phyloP scores from a whole-genome alignment of 2,888 invertebrate species.

The Sminthurinus aureus region DNA sequence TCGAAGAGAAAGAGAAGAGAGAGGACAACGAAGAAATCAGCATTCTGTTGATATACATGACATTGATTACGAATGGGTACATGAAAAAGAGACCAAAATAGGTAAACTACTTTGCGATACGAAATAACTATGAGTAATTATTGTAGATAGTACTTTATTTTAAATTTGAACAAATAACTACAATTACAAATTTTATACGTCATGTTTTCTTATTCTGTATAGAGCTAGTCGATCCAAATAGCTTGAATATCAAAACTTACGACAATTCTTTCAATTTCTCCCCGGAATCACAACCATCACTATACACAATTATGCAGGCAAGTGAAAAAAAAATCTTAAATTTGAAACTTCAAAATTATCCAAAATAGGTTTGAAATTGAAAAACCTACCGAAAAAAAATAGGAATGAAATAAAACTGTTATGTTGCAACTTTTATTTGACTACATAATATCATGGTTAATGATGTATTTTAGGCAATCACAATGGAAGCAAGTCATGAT shows the following conservation, averaged over 20 bases:
- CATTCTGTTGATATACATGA: background rate
- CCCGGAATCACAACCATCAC: conserved; percentile 39
- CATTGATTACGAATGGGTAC: conserved; percentile 8
- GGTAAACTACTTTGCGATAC: conserved; percentile 1
- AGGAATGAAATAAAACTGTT: too few species aligned
- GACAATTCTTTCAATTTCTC: conserved; percentile 33
- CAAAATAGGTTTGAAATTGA: too few species aligned
- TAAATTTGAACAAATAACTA: too few species aligned
- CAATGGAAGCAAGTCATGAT: conserved; percentile 77
- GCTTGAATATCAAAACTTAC: background rate
- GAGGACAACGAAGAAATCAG: background rate
- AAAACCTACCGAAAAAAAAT: too few species aligned
- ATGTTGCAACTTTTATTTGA: background rate
- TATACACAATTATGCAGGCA: conserved; percentile 51
- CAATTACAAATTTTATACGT: too few species aligned
- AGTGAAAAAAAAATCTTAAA: background rate
- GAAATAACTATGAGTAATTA: too few species aligned
- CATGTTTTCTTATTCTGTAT: too few species aligned
- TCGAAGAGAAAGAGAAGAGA: background rate
- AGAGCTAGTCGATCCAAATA: conserved; percentile 6
- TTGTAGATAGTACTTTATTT: too few species aligned
- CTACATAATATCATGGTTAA: background rate
- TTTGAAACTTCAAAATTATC: too few species aligned
- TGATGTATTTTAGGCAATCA: conserved; percentile 69
- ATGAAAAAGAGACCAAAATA: conserved; percentile 9